These are phyloP conservation scores for Tadarida brasiliensis DNA, from an alignment of 2,797 vertebrate species.

Conservation along the genomic window DNA sequence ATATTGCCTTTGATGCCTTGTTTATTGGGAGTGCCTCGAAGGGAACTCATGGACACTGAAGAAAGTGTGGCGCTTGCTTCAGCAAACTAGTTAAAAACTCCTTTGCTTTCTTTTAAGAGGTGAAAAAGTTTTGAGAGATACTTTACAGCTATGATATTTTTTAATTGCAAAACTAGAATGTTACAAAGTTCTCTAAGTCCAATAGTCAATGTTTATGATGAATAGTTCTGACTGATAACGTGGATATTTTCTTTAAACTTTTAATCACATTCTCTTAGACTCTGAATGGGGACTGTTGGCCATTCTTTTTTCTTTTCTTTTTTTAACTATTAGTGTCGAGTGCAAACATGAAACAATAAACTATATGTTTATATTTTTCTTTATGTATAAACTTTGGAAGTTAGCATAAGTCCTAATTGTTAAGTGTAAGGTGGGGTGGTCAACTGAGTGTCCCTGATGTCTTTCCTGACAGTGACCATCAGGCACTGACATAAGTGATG, in stretches of 20 bases:
- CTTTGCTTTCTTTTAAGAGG: background rate
- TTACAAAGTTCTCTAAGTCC: background rate
- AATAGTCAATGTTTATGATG: background rate
- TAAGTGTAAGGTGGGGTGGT: background rate
- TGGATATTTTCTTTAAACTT: background rate
- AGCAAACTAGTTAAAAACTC: background rate
- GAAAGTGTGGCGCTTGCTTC: background rate
- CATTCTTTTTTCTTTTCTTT: background rate
- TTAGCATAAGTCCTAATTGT: background rate
- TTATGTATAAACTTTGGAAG: background rate
- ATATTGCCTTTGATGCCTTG: background rate
- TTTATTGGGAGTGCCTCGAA: background rate
- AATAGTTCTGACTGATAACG: background rate
- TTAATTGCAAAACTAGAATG: slow-evolving; percentile 13
- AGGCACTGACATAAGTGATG: background rate
- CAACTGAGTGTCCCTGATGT: background rate
- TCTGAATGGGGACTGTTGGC: background rate
- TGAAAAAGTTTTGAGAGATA: background rate
- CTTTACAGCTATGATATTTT: background rate
- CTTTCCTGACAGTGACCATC: background rate
- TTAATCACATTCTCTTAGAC: background rate
- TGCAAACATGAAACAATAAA: background rate
- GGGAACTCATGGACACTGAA: background rate
- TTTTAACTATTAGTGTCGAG: background rate
- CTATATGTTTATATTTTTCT: background rate